Percentiles rank a stretch among this genome's conserved stretches.
Conservation (phyloP, 2,888 invertebrate species). For the Alloplasta piceator region DNA sequence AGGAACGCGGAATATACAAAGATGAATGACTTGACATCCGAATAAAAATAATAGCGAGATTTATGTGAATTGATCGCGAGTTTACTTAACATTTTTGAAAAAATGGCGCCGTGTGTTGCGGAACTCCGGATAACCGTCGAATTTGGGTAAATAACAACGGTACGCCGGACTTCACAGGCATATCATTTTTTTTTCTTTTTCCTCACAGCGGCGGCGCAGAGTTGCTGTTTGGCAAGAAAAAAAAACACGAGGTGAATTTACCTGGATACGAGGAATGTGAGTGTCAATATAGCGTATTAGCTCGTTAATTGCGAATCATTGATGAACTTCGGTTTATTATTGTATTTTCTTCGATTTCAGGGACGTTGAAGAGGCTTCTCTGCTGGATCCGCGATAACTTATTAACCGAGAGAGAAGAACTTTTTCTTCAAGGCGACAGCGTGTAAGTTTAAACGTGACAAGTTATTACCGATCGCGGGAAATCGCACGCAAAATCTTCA, state of each 20-base stretch:
- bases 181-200: conserved; percentile 48
- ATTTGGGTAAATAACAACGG: conserved; percentile 73
- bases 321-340: conserved; percentile 1
- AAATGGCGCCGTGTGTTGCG: conserved; percentile 66
- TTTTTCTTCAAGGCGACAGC: conserved; percentile 85
- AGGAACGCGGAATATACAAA: conserved; percentile 60
- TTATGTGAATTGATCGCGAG: neutral
- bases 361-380: conserved; percentile 90
- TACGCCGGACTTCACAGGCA: conserved; percentile 20
- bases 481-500: conserved; percentile 13
- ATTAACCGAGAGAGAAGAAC: conserved; percentile 92
- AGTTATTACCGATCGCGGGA: conserved; percentile 38
- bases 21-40: conserved; percentile 15
- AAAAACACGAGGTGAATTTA: conserved; percentile 89
- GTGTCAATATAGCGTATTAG: conserved; percentile 67
- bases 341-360: conserved; percentile 72
- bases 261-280: conserved; percentile 85
- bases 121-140: conserved; percentile 72
- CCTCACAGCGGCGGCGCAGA: conserved; percentile 93
- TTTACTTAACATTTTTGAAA: neutral
- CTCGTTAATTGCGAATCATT: neutral
- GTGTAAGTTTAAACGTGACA: conserved; percentile 82
- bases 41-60: conserved; percentile 8
- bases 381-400: conserved; percentile 94
- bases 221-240: conserved; percentile 93